Evolutionary conservation across 2,113 vertebrate genomes (phyloP).

Genomic region (human (Homo sapiens)): GRCh38 chr3:82190001-82190500

Average conservation of each 20-base stretch:
- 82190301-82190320: not conserved
- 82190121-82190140: not conserved
- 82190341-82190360: not conserved
- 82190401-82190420: not conserved
- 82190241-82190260: not conserved
- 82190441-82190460: not conserved
- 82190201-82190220: not conserved
- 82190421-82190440: not conserved
- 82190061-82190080: not conserved
- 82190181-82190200: not conserved
- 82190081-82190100: not conserved
- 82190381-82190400: not conserved
- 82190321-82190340: not conserved
- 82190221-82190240: not conserved
- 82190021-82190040: not conserved
- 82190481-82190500: not conserved
- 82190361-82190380: not conserved
- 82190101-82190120: not conserved
- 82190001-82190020: not conserved
- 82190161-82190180: not conserved
- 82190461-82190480: not conserved
- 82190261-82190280: not conserved
- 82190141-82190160: not conserved
- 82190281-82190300: not conserved
- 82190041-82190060: not conserved